Base-by-base conservation (phyloP, 2,797 vertebrate species). In the Antrozous pallidus region DNA sequence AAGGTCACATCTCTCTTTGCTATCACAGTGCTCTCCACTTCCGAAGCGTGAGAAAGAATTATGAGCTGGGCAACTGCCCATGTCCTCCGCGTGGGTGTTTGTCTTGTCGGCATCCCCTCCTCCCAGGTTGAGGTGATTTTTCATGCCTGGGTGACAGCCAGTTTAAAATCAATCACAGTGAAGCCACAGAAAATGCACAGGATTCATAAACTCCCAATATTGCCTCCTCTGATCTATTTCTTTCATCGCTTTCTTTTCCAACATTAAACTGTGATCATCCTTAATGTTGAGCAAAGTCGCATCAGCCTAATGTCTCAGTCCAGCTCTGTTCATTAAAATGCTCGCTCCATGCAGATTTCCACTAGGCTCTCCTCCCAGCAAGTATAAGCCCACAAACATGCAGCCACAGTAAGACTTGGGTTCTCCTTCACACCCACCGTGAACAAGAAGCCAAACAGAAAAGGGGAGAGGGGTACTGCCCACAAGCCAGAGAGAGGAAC, bases 1-100 rank as follows among this genome's bases (percentile, higher is more conserved):
- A 94, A 91, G 97, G 88, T 81, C 54, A n/a, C 10, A 6, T 93
- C 95, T 96, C 96, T 94, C 92, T 97, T 92, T 96, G 83, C 96
- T 96, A 12, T 78, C 74, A 5, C 56, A 45, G 70, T 56, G 58
- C 85, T 94, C 91, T 97, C 93, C 85, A 22, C 84, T 96, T 96
- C 49, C 93, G 94, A 94, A 94, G 92, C 47, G 77, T 56, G 78
- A 88, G 95, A 70, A 94, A 77, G 97, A 96, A 96, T 94, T 96
- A 90, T 18, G 86, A 94, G 94, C 49, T 80, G 40, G 93, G 42
- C 22, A 38, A 73, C 70, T 65, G 71, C 85, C 81, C 0, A 0
- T 63, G 94, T 28, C 40, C 92, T 38, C 2, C 13, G 1, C 1
- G 2, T 24, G 54, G 88, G 89, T 65, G 85, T 73, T 79, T 88